These are phyloP conservation scores for Gastrophryne carolinensis DNA, from an alignment of 2,797 vertebrate genomes.

Conservation along the genomic window DNA sequence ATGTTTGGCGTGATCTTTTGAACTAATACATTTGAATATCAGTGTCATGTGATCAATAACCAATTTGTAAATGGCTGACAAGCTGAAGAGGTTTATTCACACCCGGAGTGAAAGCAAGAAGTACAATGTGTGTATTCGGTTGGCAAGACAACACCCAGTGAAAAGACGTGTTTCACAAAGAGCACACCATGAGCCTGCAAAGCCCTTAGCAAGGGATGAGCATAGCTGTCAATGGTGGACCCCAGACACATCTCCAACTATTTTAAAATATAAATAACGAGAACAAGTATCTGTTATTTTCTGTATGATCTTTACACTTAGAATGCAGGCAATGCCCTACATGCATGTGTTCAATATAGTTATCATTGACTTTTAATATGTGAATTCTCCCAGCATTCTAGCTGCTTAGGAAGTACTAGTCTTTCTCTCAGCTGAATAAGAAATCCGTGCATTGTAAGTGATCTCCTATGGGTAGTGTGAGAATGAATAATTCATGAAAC, in stretches of 20 bases:
- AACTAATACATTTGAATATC: too few species aligned
- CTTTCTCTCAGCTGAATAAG: not conserved
- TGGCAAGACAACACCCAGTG: not conserved
- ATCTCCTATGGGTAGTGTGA: not conserved
- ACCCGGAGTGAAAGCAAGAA: too few species aligned
- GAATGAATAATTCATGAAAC: not conserved
- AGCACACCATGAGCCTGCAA: not conserved
- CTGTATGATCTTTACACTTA: not conserved
- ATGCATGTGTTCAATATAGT: too few species aligned
- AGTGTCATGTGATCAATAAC: too few species aligned
- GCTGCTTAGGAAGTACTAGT: not conserved
- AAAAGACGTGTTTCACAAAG: conserved; percentile 6
- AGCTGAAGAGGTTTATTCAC: too few species aligned
- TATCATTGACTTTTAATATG: too few species aligned
- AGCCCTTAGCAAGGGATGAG: conserved; percentile 1
- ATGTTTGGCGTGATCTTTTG: too few species aligned
- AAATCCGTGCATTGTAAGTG: not conserved
- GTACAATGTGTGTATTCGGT: not conserved
- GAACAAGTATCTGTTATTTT: not conserved
- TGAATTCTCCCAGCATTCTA: not conserved
- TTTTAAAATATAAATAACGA: not conserved
- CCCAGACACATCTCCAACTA: conserved; percentile 17
- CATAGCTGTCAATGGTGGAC: not conserved
- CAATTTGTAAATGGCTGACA: too few species aligned
- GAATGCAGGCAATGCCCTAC: not conserved